phyloP scores from a whole-genome alignment of 1,140 invertebrate species.

The Paraescarpia echinospica region DNA sequence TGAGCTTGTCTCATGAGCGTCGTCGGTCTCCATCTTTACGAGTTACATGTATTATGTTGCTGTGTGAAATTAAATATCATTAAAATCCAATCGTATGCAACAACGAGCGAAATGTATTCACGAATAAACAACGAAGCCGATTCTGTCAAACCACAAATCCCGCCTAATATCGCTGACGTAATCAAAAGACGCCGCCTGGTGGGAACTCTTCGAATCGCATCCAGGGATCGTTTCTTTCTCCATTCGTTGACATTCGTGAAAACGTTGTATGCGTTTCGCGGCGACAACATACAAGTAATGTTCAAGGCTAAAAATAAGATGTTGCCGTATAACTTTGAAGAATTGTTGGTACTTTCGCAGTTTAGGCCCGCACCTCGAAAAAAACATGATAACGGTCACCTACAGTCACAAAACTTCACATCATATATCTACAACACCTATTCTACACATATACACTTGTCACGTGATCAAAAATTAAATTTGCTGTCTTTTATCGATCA shows the following conservation, averaged over 20 bases:
- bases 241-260: not conserved
- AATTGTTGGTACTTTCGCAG: no score
- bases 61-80: not conserved
- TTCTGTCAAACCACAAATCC: not conserved
- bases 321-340: no score
- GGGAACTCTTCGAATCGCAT: not conserved
- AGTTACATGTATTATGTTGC: not conserved
- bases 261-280: no score
- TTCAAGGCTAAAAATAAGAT: no score
- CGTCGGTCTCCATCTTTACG: not conserved
- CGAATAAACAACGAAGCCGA: not conserved
- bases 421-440: no score
- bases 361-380: no score
- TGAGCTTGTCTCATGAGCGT: not conserved
- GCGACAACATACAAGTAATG: no score
- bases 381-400: no score
- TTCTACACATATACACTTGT: no score
- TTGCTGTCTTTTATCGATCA: no score
- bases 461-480: no score
- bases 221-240: not conserved
- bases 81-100: not conserved
- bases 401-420: no score
- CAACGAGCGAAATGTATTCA: not conserved
- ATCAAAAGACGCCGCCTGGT: not conserved
- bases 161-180: conserved; percentile 3